phyloP scores from a whole-genome alignment of 2,797 vertebrate genomes.

The Parotocinclus haroldoi region DNA sequence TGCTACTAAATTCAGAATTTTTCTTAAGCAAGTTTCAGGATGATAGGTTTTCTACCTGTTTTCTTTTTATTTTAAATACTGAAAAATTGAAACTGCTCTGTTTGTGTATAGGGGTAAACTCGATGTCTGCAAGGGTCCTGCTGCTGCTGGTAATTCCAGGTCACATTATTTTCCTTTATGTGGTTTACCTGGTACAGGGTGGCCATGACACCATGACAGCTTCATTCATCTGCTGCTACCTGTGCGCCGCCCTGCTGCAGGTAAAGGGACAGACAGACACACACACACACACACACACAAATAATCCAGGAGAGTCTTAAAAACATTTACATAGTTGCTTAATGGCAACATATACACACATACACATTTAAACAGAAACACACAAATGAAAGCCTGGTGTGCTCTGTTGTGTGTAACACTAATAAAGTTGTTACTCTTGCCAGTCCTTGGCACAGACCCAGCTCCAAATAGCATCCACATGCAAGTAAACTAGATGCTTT shows the following conservation, averaged over 20 bases:
- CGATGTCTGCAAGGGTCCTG: constrained; percentile 86
- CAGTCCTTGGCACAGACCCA: constrained; percentile 10
- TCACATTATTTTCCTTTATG: constrained; percentile 86
- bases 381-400: background rate
- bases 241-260: constrained; percentile 85
- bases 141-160: constrained; percentile 87
- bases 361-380: background rate
- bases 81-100: no score
- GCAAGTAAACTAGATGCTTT: constrained; percentile 8
- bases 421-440: constrained; percentile 25
- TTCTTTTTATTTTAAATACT: no score
- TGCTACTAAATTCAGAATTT: no score
- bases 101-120: constrained; percentile 80
- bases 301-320: background rate
- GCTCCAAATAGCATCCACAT: constrained; percentile 17
- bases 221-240: constrained; percentile 80
- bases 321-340: no score
- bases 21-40: no score
- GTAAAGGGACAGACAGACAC: constrained; percentile 56
- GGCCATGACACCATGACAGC: constrained; percentile 71
- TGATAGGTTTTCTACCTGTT: no score
- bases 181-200: constrained; percentile 82
- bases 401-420: background rate
- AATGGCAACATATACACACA: no score
- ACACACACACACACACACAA: background rate